Base-by-base conservation (phyloP, 1,140 invertebrate genomes). In the Geopemphigus sp. region DNA sequence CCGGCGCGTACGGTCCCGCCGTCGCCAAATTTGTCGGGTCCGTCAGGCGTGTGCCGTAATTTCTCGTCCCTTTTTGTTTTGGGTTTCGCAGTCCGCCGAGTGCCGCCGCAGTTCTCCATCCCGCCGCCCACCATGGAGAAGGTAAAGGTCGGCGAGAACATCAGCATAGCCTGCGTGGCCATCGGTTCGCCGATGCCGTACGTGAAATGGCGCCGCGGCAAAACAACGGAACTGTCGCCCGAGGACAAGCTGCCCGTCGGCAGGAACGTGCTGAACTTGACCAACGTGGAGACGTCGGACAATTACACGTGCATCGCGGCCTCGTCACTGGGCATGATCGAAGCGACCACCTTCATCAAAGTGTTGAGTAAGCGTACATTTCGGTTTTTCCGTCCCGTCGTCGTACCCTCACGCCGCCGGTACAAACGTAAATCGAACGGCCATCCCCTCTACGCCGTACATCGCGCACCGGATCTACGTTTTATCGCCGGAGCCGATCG, bases 221-320 rank as follows among this genome's bases (percentile, higher is more conserved):
- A 90, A 24, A 90, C 90, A 6, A 89, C 90, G 83, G 94, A 95
- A 85, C 85, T 96, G 26, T 95, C 93, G 1, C 92, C 93, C 0
- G 92, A 95, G 85, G 93, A 95, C 85, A 91, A 94, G 82, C 89
- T 94, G 57, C 93, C 93, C 0, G 90, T 95, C 17, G 93, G 93
- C 0, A 89, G 89, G 63, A 98, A 98, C 87, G 91, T 96, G 15
- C 81, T 99, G 24, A 89, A 91, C 80, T 85, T 99, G 82, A 91
- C 89, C 17, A 91, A 97, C 84, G 94, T 99, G 57, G 89, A 93
- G 82, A 93, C 97, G 84, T 95, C 95, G 0, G 94, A 93, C 11
- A 99, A 98, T 86, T 99, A 97, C 87, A 99, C 96, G 0, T 99
- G 97, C 85, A 92, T 96, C 54, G 97, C 97, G 0, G 91, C 93